Evolutionary conservation across 2,113 vertebrate species (phyloP).

Genomic region (Alethe diademata): DNA sequence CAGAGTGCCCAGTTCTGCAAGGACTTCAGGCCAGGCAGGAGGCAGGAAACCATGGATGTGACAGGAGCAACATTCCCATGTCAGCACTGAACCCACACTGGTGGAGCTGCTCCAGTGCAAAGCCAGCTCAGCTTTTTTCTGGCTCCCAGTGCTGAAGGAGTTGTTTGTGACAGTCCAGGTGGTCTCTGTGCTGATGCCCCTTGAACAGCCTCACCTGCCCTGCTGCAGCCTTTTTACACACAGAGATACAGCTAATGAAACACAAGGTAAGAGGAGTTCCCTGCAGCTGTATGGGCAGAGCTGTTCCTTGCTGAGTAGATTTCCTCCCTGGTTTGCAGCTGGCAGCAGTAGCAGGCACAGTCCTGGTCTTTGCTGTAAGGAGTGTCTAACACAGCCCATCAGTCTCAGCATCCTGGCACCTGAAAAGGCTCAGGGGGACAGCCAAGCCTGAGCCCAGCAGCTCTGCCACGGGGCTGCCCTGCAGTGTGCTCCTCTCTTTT

Average conservation of each 20-base stretch:
- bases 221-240: neutral
- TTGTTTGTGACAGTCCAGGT: neutral
- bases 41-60: neutral
- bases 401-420: neutral
- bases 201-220: neutral
- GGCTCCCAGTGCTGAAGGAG: neutral
- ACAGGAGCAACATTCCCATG: neutral
- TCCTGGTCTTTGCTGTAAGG: neutral
- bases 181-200: neutral
- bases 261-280: neutral
- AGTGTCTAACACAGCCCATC: fast-evolving
- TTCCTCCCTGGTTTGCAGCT: neutral
- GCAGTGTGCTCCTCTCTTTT: neutral
- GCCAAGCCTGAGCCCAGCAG: neutral
- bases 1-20: neutral
- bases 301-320: neutral
- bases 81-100: neutral
- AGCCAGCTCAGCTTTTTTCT: neutral
- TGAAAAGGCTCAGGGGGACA: neutral
- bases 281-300: neutral
- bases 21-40: neutral
- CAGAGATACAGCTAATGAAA: neutral
- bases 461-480: neutral
- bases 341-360: neutral
- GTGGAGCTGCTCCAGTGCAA: neutral